Percentiles rank a stretch among this genome's conserved stretches.
These are phyloP conservation scores for Colletes latitarsis DNA, from an alignment of 1,140 invertebrate genomes.

Conservation along the genomic window DNA sequence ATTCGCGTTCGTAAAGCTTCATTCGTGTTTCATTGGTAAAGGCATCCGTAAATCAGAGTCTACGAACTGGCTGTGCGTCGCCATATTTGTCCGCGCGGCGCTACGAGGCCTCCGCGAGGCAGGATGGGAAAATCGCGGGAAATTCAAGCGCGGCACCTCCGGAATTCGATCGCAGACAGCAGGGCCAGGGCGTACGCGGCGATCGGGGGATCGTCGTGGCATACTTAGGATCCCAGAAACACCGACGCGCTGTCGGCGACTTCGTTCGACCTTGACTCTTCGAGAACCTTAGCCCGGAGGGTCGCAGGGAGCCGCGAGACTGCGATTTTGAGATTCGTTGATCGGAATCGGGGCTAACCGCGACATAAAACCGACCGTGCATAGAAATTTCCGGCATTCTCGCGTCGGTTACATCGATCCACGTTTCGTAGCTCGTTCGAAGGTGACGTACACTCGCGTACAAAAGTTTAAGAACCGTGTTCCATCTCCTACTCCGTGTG, in stretches of 20 bases:
- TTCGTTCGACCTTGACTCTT: slow-evolving; percentile 40
- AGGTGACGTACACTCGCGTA: not conserved
- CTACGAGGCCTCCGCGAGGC: not conserved
- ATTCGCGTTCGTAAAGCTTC: too few relatives aligned
- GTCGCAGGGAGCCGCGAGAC: not conserved
- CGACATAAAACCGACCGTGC: not conserved
- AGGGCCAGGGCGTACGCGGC: slow-evolving; percentile 4
- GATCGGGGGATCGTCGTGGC: slow-evolving; percentile 24
- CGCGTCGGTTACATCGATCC: not conserved
- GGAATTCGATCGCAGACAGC: slow-evolving; percentile 35
- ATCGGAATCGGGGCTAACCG: not conserved
- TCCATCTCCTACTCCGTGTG: too few relatives aligned
- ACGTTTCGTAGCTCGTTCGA: not conserved
- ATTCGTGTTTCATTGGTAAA: too few relatives aligned
- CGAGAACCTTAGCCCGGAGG: slow-evolving; percentile 11
- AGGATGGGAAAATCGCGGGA: slow-evolving; percentile 43
- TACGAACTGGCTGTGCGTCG: not conserved
- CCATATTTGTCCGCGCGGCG: not conserved
- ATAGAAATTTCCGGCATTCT: not conserved
- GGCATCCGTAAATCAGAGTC: too few relatives aligned
- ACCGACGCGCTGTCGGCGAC: slow-evolving; percentile 10
- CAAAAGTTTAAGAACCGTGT: too few relatives aligned
- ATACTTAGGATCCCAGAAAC: slow-evolving; percentile 35
- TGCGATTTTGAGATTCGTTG: slow-evolving; percentile 32
- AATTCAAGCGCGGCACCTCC: slow-evolving; percentile 27